These are phyloP conservation scores for Distichodus sexfasciatus DNA, from an alignment of 2,797 vertebrate species.

Conservation along the genomic window DNA sequence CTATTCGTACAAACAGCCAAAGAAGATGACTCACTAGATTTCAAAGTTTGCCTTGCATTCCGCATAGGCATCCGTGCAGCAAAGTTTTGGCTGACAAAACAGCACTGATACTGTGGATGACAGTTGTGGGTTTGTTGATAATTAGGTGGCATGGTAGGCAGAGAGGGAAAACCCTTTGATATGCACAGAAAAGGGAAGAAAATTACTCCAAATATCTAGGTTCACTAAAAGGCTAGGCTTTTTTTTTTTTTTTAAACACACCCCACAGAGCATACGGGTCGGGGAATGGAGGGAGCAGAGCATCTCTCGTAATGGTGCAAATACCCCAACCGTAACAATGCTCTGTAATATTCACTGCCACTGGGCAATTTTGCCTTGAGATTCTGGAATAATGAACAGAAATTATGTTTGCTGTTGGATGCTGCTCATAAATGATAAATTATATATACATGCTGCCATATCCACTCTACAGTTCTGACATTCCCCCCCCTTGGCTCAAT, in stretches of 20 bases:
- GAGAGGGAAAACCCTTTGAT: slow-evolving; percentile 34
- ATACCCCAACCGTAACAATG: no score
- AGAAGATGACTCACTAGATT: slow-evolving; percentile 15
- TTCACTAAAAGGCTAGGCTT: not conserved
- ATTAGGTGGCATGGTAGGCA: slow-evolving; percentile 10
- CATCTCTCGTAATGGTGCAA: no score
- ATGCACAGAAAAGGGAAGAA: not conserved
- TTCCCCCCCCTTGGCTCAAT: not conserved
- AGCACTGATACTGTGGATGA: slow-evolving; percentile 27
- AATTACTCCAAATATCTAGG: not conserved
- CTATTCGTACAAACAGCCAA: slow-evolving; percentile 21
- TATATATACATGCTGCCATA: not conserved
- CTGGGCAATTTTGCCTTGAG: no score
- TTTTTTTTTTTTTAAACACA: no score
- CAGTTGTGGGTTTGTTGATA: slow-evolving; percentile 2
- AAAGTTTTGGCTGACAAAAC: slow-evolving; percentile 26
- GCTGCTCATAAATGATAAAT: not conserved
- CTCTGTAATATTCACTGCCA: no score
- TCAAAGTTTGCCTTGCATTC: slow-evolving; percentile 4
- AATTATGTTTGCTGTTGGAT: not conserved
- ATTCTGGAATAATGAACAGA: no score
- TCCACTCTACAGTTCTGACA: not conserved
- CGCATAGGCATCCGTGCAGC: slow-evolving; percentile 16
- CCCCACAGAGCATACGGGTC: no score
- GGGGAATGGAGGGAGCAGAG: no score